phyloP scores from a whole-genome alignment of 2,797 vertebrate species.

The Anabas testudineus region DNA sequence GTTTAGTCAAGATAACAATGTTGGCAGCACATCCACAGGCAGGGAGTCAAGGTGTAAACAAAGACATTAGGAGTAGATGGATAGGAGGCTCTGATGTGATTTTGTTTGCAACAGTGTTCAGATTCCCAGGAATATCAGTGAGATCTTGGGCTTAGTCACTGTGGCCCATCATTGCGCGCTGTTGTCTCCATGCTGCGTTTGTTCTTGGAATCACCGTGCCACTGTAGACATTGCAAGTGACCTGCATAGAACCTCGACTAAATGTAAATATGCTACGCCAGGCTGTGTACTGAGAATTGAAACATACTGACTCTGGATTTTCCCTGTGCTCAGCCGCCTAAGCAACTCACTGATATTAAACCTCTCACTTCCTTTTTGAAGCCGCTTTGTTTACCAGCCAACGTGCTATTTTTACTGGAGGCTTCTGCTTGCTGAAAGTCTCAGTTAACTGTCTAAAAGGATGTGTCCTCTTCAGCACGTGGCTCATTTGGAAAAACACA shows the following conservation, averaged over 20 bases:
- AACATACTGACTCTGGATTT: slow-evolving; percentile 66
- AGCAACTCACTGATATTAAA: slow-evolving; percentile 83
- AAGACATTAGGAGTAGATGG: neutral
- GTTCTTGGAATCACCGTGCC: slow-evolving; percentile 12
- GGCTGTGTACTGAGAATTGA: slow-evolving; percentile 48
- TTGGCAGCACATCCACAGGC: neutral
- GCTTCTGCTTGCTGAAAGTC: slow-evolving; percentile 29
- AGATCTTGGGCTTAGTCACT: neutral
- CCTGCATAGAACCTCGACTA: slow-evolving; percentile 39
- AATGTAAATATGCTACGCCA: slow-evolving; percentile 46
- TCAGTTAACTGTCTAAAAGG: slow-evolving; percentile 46
- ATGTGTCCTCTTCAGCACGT: slow-evolving; percentile 46
- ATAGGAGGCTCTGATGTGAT: neutral
- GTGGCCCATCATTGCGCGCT: neutral
- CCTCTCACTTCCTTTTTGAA: slow-evolving; percentile 94
- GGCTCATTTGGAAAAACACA: slow-evolving; percentile 28
- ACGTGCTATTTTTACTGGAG: slow-evolving; percentile 88
- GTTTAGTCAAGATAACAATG: neutral
- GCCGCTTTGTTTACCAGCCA: slow-evolving; percentile 89
- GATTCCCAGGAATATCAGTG: slow-evolving; percentile 15
- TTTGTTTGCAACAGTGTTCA: neutral
- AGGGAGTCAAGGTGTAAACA: neutral
- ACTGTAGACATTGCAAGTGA: slow-evolving; percentile 3
- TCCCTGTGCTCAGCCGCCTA: slow-evolving; percentile 61
- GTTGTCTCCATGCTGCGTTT: neutral